Evolutionary conservation across 1,140 invertebrate species (phyloP), one percentile per base, ranked within the genome.

Genomic region (Drosophila murphyi): DNA sequence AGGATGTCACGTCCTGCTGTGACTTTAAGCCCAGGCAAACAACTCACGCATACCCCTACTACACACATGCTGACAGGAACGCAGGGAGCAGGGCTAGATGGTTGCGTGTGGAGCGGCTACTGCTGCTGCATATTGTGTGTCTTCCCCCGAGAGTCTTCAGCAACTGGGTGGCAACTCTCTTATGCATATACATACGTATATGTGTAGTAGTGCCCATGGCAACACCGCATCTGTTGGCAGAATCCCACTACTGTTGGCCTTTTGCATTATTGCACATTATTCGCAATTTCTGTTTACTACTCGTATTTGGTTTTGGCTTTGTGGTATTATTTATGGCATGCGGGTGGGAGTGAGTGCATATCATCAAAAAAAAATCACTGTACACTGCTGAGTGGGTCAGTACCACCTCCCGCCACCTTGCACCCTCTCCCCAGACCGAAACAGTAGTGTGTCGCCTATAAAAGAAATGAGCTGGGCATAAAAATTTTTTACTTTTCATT

Each of bases 191-290:
- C 7, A 8, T 43, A 43, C n/a, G 39, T 43, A n/a, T n/a, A 3
- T 39, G 6, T 39, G 6, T 39, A 4, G 1, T 3, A n/a, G 10
- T 2, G 41, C 10, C 8, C 48, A 28, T 48, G 34, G 45, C 35
- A 37, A 43, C 20, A 48, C 31, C 37, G 50, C 56, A 32, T 28
- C 52, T 47, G 47, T 48, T 50, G 34, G 34, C 32, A n/a, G 61
- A 45, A 8, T 51, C 20, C 32, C 10, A 47, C 52, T 56, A 20
- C 63, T 83, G 83, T 88, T 87, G 83, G 81, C 76, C 83, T 88
- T 88, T 88, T 87, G 83, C 83, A 87, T 87, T 87, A 87, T 87
- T 88, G 80, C 83, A 87, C 88, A 87, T 87, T 87, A 87, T 88
- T 80, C 71, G 80, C 87, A 87, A 87, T 87, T 87, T 88, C 80